Base-by-base conservation (phyloP, 2,797 vertebrate genomes). In the Labeo calbasu region DNA sequence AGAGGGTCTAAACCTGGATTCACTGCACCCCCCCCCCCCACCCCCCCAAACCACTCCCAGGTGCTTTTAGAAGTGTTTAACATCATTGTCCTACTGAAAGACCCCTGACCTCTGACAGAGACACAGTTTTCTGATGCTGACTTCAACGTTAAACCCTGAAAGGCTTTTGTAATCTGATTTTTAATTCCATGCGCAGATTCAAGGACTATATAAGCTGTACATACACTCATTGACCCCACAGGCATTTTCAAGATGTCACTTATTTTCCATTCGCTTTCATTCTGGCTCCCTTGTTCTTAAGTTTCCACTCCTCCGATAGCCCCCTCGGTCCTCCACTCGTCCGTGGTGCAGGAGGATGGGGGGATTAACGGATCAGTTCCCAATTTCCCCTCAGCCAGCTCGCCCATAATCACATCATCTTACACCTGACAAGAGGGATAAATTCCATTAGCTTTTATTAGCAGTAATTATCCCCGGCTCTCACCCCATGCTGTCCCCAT, bases 361-460 rank as follows among this genome's bases (percentile, higher is more conserved):
- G 83, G 93, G 94, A 96, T 95, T 95, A 95, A 94, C 91, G 91
- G 94, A 95, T 95, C 94, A 95, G 91, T 93, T 92, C 93, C 92
- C 94, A 94, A 94, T 95, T 94, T 94, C 91, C 89, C 90, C 87
- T 86, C 87, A 70, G 86, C 85, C 91, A 88, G 88, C 92, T 90
- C 88, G 82, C 87, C 90, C 86, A 91, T 95, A 95, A 95, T 95
- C 95, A 94, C 93, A 94, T 95, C 94, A 94, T 94, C 92, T 92
- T 88, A 90, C 92, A 95, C 94, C 94, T 95, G 94, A 94, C 91
- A 92, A 93, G 93, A 92, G 89, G 91, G 90, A 93, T 94, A 92
- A 94, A 94, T 95, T 94, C 93, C 93, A 95, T 95, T 94, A 94
- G 92, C 91, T 91, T 95, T 95, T 93, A 95, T 95, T 96, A 95